Percentiles rank a stretch among this genome's conserved stretches.
Evolutionary conservation across 1,140 invertebrate species (phyloP).

Genomic region (Gryllus bimaculatus): DNA sequence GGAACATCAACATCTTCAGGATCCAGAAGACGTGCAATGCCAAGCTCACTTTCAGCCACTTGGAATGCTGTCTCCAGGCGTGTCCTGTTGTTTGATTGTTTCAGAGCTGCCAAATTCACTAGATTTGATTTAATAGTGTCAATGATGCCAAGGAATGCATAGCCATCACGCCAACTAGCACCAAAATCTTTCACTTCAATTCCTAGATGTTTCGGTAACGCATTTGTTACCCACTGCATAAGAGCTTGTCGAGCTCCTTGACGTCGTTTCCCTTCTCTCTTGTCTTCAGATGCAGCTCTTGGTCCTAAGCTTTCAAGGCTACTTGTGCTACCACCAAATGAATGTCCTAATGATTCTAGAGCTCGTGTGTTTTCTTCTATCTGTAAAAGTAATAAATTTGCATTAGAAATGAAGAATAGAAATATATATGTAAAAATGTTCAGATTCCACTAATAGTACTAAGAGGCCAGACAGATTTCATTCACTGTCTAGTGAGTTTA

Average conservation of each 20-base stretch:
- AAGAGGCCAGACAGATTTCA: too few species aligned
- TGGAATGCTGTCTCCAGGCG: conserved; percentile 89
- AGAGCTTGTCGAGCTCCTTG: conserved; percentile 85
- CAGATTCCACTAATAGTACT: too few species aligned
- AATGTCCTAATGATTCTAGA: conserved; percentile 74
- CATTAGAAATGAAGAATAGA: too few species aligned
- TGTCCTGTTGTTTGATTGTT: conserved; percentile 63
- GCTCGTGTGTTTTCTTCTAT: conserved; percentile 92
- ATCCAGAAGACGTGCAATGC: conserved; percentile 86
- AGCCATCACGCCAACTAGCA: conserved; percentile 91
- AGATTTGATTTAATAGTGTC: conserved; percentile 90
- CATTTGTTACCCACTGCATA: conserved; percentile 89
- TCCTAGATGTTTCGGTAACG: conserved; percentile 83
- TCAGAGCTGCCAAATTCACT: conserved; percentile 75
- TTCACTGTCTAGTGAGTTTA: too few species aligned
- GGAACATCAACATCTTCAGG: conserved; percentile 96
- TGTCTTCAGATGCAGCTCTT: conserved; percentile 32
- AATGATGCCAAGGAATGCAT: conserved; percentile 92
- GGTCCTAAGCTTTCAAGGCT: conserved; percentile 61
- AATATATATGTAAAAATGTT: too few species aligned
- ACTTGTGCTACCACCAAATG: conserved; percentile 65
- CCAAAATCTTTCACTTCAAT: conserved; percentile 92
- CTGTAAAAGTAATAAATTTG: conserved; percentile 41
- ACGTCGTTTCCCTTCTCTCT: conserved; percentile 58
- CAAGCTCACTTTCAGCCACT: conserved; percentile 83